Evolutionary conservation across 2,797 vertebrate genomes (phyloP).

Genomic region (Coilia nasus): DNA sequence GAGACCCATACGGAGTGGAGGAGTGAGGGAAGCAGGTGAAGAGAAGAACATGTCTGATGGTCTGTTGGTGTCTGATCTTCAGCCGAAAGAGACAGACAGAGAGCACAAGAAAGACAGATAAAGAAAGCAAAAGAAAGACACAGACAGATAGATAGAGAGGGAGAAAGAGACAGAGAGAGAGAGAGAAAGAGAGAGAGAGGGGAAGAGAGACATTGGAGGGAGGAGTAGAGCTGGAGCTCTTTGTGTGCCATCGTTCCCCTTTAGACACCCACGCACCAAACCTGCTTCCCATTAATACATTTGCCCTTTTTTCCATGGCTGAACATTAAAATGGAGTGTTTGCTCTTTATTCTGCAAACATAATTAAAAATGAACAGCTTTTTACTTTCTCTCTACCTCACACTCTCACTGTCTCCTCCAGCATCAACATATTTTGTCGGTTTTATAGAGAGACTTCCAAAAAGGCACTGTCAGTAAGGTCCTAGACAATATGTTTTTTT

Average conservation of each 20-base stretch:
- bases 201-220: neutral
- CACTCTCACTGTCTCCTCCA: neutral
- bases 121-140: neutral
- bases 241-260: slow-evolving; percentile 39
- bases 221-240: slow-evolving; percentile 28
- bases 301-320: slow-evolving; percentile 40
- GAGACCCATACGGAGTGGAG: neutral
- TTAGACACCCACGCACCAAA: slow-evolving; percentile 41
- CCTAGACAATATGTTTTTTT: neutral
- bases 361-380: slow-evolving; percentile 19
- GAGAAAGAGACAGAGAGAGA: neutral
- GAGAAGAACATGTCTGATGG: too few species aligned
- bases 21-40: neutral
- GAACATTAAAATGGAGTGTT: slow-evolving; percentile 21
- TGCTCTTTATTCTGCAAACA: slow-evolving; percentile 17
- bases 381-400: neutral
- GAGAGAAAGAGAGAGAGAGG: neutral
- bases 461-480: neutral
- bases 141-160: neutral
- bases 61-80: neutral
- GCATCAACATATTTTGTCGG: neutral
- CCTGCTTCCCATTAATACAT: slow-evolving; percentile 42
- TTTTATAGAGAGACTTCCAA: neutral
- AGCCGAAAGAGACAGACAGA: neutral
- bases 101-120: neutral